These are phyloP conservation scores for Dolichopus griseipennis DNA, from an alignment of 2,888 invertebrate genomes.

Conservation along the genomic window DNA sequence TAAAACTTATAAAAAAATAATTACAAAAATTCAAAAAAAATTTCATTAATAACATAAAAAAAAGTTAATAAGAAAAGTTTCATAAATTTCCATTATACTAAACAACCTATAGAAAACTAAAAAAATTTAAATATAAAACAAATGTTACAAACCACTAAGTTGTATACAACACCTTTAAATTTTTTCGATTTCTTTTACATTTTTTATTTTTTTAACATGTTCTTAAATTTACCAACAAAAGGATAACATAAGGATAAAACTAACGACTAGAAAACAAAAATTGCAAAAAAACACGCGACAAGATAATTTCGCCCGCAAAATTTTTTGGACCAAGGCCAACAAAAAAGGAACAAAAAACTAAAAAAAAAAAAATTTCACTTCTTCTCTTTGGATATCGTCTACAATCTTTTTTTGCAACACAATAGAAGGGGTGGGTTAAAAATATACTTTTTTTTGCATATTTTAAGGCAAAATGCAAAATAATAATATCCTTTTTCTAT, in stretches of 20 bases:
- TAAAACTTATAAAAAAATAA: no score
- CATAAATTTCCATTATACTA: no score
- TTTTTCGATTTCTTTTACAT: not conserved
- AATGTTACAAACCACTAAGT: no score
- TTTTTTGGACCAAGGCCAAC: constrained; percentile 1
- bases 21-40: no score
- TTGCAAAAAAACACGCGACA: not conserved
- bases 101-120: no score
- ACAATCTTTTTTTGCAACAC: not conserved
- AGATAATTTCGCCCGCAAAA: not conserved
- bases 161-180: not conserved
- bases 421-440: not conserved
- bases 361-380: not conserved
- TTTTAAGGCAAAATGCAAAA: not conserved
- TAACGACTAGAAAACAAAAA: not conserved
- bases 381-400: not conserved
- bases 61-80: no score
- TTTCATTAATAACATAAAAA: no score
- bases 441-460: not conserved
- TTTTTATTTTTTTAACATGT: no score
- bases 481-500: not conserved
- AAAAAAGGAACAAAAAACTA: no score
- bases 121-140: no score
- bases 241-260: not conserved
- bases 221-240: not conserved